A percentile compares a stretch with the other conserved stretches of the same genome.
These are phyloP conservation scores for Pangasius mekongensis DNA, from an alignment of 2,797 vertebrate genomes.

Conservation along the genomic window DNA sequence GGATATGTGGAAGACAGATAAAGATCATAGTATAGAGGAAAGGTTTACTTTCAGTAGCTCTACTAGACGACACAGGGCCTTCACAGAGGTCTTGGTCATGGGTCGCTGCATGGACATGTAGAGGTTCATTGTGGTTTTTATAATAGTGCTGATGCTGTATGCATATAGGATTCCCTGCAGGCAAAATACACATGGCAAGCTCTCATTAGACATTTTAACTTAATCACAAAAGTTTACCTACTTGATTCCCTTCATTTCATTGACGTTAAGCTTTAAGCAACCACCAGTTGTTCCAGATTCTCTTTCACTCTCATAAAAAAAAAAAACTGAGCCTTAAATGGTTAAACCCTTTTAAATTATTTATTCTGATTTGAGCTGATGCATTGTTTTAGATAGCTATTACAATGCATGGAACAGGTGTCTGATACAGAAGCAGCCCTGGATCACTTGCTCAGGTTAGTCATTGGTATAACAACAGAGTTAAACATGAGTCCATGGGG, in stretches of 20 bases:
- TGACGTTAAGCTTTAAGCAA: neutral
- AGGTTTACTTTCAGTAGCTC: conserved; percentile 91
- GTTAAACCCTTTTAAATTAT: neutral
- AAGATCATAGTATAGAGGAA: neutral
- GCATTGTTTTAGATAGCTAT: neutral
- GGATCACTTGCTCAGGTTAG: neutral
- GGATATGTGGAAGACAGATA: neutral
- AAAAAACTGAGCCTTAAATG: neutral
- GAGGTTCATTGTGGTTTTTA: conserved; percentile 98
- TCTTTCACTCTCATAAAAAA: neutral
- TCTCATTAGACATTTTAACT: neutral
- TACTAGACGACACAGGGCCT: conserved; percentile 92
- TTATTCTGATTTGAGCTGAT: neutral
- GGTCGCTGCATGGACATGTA: conserved; percentile 97
- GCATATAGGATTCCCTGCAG: conserved; percentile 94
- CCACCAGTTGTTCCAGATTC: neutral
- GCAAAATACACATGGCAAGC: conserved; percentile 38
- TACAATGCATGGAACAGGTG: neutral
- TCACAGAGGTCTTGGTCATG: conserved; percentile 98
- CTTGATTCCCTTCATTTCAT: neutral
- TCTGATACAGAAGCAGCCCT: neutral
- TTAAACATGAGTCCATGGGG: neutral
- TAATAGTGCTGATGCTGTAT: conserved; percentile 91
- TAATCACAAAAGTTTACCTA: neutral
- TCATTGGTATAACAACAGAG: neutral